phyloP scores from a whole-genome alignment of 1,140 invertebrate genomes.

The Alviniconcha marisindica region DNA sequence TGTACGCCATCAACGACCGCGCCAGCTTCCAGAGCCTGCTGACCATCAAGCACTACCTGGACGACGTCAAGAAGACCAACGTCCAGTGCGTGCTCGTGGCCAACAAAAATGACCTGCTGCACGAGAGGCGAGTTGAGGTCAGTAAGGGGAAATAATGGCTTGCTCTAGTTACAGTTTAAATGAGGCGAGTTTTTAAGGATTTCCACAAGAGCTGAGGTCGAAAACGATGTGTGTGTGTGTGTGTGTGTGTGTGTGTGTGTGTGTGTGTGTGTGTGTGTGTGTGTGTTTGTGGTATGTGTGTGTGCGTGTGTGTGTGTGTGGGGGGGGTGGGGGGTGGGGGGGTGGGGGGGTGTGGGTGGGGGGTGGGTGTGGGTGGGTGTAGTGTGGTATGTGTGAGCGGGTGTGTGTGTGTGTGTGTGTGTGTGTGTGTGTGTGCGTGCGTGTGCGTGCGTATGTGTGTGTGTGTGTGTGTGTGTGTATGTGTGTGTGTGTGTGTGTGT shows the following conservation, averaged over 20 bases:
- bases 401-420: not conserved
- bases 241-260: constrained; percentile 22
- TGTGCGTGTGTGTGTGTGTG: not conserved
- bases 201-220: too few species aligned
- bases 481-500: not conserved
- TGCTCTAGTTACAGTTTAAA: too few species aligned
- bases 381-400: not conserved
- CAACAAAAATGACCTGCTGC: constrained; percentile 95
- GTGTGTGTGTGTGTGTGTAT: not conserved
- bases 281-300: not conserved
- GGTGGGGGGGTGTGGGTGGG: constrained; percentile 78
- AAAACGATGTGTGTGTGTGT: not conserved
- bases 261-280: not conserved
- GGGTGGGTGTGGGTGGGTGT: constrained; percentile 88
- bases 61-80: constrained; percentile 81
- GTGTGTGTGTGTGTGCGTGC: not conserved
- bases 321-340: not conserved
- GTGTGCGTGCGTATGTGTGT: constrained; percentile 6
- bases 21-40: constrained; percentile 89
- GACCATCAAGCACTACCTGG: constrained; percentile 80
- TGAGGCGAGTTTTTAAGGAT: too few species aligned
- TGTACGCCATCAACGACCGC: constrained; percentile 94
- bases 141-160: constrained; percentile 73
- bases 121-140: constrained; percentile 89
- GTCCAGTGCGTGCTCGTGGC: constrained; percentile 85